Evolutionary conservation across 1,140 invertebrate species (phyloP).

Genomic region (Dinoponera quadriceps): DNA sequence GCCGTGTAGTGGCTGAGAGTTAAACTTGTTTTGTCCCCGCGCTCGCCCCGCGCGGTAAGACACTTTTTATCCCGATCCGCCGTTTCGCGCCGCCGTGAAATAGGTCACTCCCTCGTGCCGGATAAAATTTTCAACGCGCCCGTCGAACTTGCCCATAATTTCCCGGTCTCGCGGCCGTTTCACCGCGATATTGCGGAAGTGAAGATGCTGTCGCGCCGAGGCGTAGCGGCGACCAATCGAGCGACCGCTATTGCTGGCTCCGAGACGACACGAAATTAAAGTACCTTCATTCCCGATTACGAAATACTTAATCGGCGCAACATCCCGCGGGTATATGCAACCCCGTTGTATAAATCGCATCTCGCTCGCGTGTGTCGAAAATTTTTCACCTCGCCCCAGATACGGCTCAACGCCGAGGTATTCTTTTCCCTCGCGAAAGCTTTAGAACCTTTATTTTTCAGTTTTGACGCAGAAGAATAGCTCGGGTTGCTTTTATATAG

Average conservation of each 20-base stretch:
- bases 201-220: not conserved
- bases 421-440: not conserved
- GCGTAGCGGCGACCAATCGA: no score
- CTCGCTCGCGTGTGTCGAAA: no score
- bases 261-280: not conserved
- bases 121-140: slow-evolving; percentile 50
- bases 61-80: slow-evolving; percentile 42
- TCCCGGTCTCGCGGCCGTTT: not conserved
- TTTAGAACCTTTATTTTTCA: not conserved
- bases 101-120: slow-evolving; percentile 50
- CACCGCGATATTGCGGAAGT: slow-evolving; percentile 11
- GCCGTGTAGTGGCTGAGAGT: slow-evolving; percentile 37
- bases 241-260: not conserved
- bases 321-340: not conserved
- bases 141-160: slow-evolving; percentile 53
- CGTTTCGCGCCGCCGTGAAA: slow-evolving; percentile 41
- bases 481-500: not conserved
- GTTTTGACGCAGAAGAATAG: not conserved
- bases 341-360: not conserved
- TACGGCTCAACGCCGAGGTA: no score
- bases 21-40: slow-evolving; percentile 55
- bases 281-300: not conserved
- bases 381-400: no score
- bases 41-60: slow-evolving; percentile 34
- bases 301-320: not conserved